These are phyloP conservation scores for Drosophila micromelanica DNA, from an alignment of 1,140 invertebrate species.

Conservation along the genomic window DNA sequence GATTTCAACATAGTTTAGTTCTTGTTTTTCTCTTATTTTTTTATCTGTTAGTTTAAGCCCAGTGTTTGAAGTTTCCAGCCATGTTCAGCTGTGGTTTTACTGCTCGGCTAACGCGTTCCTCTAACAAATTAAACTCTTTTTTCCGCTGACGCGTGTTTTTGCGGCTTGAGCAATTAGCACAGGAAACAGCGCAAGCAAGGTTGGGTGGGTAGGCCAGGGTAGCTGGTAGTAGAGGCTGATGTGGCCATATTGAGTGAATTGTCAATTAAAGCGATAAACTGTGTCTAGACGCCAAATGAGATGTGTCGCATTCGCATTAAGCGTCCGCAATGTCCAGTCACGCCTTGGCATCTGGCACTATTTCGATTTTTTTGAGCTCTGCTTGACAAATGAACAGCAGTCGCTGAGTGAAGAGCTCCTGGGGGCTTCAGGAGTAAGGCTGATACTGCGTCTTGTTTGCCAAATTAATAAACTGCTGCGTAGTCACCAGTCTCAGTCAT, in stretches of 20 bases:
- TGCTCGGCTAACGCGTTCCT: constrained; percentile 14
- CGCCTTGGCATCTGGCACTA: constrained; percentile 23
- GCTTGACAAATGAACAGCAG: constrained; percentile 66
- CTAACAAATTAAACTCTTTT: constrained; percentile 59
- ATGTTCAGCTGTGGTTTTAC: constrained; percentile 15
- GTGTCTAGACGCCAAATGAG: constrained; percentile 55
- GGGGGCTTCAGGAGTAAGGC: background rate
- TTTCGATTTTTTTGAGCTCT: constrained; percentile 34
- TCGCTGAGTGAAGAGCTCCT: background rate
- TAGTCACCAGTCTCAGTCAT: constrained; percentile 11
- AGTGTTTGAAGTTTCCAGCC: background rate
- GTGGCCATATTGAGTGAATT: constrained; percentile 15
- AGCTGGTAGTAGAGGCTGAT: background rate
- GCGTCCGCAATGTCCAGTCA: constrained; percentile 23
- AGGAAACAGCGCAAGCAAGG: background rate
- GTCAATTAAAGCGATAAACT: constrained; percentile 61
- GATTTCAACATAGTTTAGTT: constrained; percentile 34
- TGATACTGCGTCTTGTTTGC: constrained; percentile 45
- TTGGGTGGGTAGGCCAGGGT: background rate
- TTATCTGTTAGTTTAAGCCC: constrained; percentile 10
- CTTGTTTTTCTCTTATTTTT: background rate
- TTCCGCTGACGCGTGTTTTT: constrained; percentile 49
- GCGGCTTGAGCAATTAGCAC: constrained; percentile 67
- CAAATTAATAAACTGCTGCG: constrained; percentile 71
- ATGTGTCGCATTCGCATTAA: constrained; percentile 2